Percentiles rank a stretch among this genome's conserved stretches.
phyloP scores from a whole-genome alignment of 2,888 invertebrate species.

The Pseudococcus viburni region DNA sequence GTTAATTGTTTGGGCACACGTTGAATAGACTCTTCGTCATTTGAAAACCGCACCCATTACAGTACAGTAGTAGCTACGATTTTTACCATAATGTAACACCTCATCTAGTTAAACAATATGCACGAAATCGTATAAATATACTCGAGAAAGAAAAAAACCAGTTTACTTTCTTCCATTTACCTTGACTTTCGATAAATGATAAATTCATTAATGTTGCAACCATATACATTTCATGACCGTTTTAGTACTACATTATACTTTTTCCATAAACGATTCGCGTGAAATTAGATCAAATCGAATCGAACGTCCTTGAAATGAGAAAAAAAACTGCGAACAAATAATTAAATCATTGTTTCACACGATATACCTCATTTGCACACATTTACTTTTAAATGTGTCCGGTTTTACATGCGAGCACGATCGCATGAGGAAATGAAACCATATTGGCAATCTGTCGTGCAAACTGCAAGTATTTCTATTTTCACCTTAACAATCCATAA shows the following conservation, averaged over 20 bases:
- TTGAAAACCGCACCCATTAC: conserved; percentile 15
- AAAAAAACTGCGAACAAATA: neutral
- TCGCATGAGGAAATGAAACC: neutral
- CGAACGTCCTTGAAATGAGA: neutral
- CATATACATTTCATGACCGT: conserved; percentile 16
- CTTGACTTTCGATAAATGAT: conserved; percentile 41
- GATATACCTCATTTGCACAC: neutral
- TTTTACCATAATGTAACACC: neutral
- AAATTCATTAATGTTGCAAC: conserved; percentile 5
- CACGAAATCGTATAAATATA: conserved; percentile 1
- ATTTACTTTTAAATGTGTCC: neutral
- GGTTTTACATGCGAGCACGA: neutral
- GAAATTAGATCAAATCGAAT: conserved; percentile 34
- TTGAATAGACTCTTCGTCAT: conserved; percentile 1
- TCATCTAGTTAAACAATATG: neutral
- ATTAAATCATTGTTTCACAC: neutral
- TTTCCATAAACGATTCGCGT: conserved; percentile 9
- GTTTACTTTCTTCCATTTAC: conserved; percentile 35
- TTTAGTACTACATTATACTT: neutral
- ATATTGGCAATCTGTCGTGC: neutral
- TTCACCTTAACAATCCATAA: too few species aligned
- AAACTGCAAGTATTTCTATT: neutral
- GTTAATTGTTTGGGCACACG: neutral
- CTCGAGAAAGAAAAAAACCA: neutral
- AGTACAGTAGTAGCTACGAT: neutral